A percentile compares a stretch with the other conserved stretches of the same genome.
These are phyloP conservation scores for Myxocyprinus asiaticus DNA, from an alignment of 2,113 vertebrate species.

Conservation along the genomic window DNA sequence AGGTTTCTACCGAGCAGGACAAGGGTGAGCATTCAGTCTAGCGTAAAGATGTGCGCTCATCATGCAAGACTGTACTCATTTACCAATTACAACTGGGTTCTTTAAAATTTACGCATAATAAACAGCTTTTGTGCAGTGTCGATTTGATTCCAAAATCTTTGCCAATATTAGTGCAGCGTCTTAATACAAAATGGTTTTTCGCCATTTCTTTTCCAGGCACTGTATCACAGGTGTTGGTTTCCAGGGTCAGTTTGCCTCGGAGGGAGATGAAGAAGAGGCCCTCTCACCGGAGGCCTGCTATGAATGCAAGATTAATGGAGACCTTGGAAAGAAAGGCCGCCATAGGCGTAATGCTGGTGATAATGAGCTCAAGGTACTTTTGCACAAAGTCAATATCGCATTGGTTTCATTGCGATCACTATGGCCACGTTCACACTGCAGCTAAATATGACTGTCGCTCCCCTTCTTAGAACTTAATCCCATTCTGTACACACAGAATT, in stretches of 20 bases:
- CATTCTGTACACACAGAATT: no score
- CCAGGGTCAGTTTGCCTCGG: conserved; percentile 70
- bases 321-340: conserved; percentile 67
- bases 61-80: background rate
- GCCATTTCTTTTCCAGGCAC: conserved; percentile 74
- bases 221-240: conserved; percentile 82
- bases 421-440: background rate
- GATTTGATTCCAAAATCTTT: no score
- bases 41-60: no score
- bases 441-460: no score
- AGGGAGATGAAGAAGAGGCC: conserved; percentile 77
- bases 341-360: conserved; percentile 66
- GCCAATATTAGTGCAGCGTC: no score
- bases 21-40: conserved; percentile 81
- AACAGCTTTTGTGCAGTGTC: background rate
- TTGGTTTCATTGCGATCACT: background rate
- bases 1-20: conserved; percentile 89
- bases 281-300: conserved; percentile 89
- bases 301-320: conserved; percentile 92
- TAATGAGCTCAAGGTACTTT: conserved; percentile 73
- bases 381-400: no score
- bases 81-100: no score
- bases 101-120: background rate
- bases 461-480: no score
- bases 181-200: background rate